Percentiles rank a stretch among this genome's conserved stretches.
phyloP scores from a whole-genome alignment of 2,113 vertebrate genomes.

The Gasterosteus aculeatus region DNA sequence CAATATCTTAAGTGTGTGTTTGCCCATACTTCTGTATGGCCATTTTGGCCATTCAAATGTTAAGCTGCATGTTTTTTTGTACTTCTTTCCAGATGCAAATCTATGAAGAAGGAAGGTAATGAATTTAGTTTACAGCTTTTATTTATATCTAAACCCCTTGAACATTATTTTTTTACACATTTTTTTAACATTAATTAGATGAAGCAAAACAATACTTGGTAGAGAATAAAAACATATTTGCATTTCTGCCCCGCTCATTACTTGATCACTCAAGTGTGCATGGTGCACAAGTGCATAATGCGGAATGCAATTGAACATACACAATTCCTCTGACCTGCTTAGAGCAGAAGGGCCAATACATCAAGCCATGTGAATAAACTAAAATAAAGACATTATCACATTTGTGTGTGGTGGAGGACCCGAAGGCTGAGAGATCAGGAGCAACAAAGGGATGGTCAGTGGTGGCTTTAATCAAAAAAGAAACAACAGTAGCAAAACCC shows the following conservation, averaged over 20 bases:
- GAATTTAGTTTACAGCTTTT: not conserved
- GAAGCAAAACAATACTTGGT: not conserved
- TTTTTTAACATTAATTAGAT: not conserved
- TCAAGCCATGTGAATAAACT: slow-evolving; percentile 54
- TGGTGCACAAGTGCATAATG: slow-evolving; percentile 17
- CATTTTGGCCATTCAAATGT: not conserved
- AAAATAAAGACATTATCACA: slow-evolving; percentile 25
- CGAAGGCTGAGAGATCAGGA: too few relatives aligned
- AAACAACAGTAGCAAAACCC: too few relatives aligned
- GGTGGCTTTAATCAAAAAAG: too few relatives aligned
- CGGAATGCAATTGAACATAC: slow-evolving; percentile 22
- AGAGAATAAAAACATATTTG: slow-evolving; percentile 6
- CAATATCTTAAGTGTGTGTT: slow-evolving; percentile 11
- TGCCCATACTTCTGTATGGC: not conserved
- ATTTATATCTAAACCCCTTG: not conserved
- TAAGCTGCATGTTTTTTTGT: not conserved
- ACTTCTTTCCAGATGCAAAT: not conserved
- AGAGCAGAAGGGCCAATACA: slow-evolving; percentile 58
- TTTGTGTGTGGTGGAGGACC: too few relatives aligned
- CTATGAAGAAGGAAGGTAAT: not conserved
- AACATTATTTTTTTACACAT: not conserved
- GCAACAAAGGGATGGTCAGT: too few relatives aligned
- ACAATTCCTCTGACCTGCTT: slow-evolving; percentile 45
- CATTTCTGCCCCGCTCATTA: not conserved
- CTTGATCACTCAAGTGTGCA: slow-evolving; percentile 32